Base-by-base conservation (phyloP, 2,888 invertebrate species). In the Trissonchulus latispiculum region DNA sequence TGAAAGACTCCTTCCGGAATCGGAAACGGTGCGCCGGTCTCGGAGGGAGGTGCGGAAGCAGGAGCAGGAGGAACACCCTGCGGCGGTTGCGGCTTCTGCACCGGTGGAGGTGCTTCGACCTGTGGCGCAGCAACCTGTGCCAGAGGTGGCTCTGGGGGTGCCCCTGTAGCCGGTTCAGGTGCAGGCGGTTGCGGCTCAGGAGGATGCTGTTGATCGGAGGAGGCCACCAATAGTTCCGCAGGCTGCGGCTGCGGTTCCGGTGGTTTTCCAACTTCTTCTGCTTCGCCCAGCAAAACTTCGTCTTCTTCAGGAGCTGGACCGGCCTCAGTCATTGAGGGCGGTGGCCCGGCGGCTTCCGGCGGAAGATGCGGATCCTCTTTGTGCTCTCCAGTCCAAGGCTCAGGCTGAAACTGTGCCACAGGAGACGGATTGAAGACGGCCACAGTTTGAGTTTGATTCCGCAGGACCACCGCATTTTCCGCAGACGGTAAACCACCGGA, bases 301-400 rank as follows among this genome's bases (percentile, higher is more conserved):
- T 8, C 8, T 23, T 48, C 48, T 8, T 48, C 8, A 48, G 48
- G 48, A 23, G 48, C 48, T 23, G 48, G 48, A 8, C 8, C 8
- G 48, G 48, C 48, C 8, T 48, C 48, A 48, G 23, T 23, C 48
- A 48, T 48, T 23, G 23, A 15, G 8, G 48, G 48, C 48, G 8
- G 8, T 23, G 8, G 8, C 23, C 48, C 48, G 48, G 48, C 48
- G 8, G 23, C 8, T n/a, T n/a, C n/a, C 8, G 48, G 48, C 23
- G 48, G 48, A 8, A 48, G 23, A 48, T 48, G 48, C 8, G 48
- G 48, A 23, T 48, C 48, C 48, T 28, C 35, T n/a, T 32, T 33
- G 35, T 68, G 68, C 33, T 32, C 68, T 8, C 68, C 68, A 31
- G 32, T 8, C 68, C 68, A 68, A 8, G 29, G 33, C 35, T 68